Evolutionary conservation across 2,888 invertebrate species (phyloP).

Genomic region (Cyclophora punctaria): DNA sequence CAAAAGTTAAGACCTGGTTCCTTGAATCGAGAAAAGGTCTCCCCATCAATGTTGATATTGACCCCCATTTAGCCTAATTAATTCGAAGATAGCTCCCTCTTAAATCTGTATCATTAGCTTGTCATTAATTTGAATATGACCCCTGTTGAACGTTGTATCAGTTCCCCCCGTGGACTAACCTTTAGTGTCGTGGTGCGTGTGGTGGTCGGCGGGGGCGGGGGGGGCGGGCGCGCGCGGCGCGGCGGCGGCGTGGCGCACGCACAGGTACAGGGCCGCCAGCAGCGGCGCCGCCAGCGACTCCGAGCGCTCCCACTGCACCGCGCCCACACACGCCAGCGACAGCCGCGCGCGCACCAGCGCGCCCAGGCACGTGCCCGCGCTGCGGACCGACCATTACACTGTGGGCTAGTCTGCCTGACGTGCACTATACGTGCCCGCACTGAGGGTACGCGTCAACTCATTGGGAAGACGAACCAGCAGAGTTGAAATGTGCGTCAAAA

Average conservation of each 20-base stretch:
- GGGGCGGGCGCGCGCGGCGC: constrained; percentile 22
- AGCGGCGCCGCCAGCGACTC: constrained; percentile 61
- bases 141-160: too few relatives aligned
- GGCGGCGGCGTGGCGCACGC: constrained; percentile 49
- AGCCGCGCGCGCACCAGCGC: constrained; percentile 49
- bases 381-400: constrained; percentile 16
- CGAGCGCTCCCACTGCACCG: constrained; percentile 56
- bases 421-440: too few relatives aligned
- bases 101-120: too few relatives aligned
- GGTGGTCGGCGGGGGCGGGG: constrained; percentile 34
- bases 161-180: constrained; percentile 22
- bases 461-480: too few relatives aligned
- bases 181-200: constrained; percentile 21
- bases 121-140: too few relatives aligned
- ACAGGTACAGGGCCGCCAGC: constrained; percentile 59
- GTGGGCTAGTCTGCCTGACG: neutral
- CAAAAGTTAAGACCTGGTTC: too few relatives aligned
- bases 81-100: too few relatives aligned
- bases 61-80: too few relatives aligned
- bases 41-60: too few relatives aligned
- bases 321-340: constrained; percentile 58
- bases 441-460: too few relatives aligned
- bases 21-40: too few relatives aligned
- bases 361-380: constrained; percentile 58
- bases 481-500: too few relatives aligned